Percentiles rank a stretch among this genome's conserved stretches.
Conservation (phyloP, 2,888 invertebrate species). For the Mesorhabditis belari region DNA sequence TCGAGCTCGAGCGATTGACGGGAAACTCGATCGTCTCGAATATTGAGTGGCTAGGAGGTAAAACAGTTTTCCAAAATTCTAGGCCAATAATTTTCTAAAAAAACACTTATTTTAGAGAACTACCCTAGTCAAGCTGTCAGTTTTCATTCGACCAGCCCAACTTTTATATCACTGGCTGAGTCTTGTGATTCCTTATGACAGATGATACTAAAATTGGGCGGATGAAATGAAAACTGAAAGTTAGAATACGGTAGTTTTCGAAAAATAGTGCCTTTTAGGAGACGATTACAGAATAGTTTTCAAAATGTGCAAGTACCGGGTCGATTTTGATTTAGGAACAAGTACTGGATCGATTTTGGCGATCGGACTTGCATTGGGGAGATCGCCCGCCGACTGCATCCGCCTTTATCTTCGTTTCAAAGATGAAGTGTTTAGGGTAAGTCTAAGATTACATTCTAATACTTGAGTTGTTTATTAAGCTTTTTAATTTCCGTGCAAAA, state of each 20-base stretch:
- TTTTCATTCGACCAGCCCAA: constrained; percentile 93
- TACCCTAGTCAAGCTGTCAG: too few relatives aligned
- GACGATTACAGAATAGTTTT: too few relatives aligned
- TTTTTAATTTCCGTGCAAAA: constrained; percentile 51
- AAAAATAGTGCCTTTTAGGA: too few relatives aligned
- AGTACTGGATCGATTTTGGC: constrained; percentile 84
- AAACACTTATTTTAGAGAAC: too few relatives aligned
- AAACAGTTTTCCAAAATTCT: background rate
- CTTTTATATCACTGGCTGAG: too few relatives aligned
- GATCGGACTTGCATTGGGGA: constrained; percentile 68
- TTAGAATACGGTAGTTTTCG: too few relatives aligned
- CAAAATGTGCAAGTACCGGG: too few relatives aligned
- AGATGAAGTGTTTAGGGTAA: constrained; percentile 52
- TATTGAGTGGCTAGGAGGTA: constrained; percentile 89
- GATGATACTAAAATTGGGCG: too few relatives aligned
- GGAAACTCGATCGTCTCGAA: constrained; percentile 66
- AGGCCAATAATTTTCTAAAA: too few relatives aligned
- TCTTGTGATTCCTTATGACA: too few relatives aligned
- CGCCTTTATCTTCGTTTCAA: constrained; percentile 89
- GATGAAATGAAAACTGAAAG: too few relatives aligned
- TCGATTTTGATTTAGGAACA: constrained; percentile 54
- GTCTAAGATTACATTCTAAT: too few relatives aligned
- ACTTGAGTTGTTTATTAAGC: constrained; percentile 36
- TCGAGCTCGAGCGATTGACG: constrained; percentile 26
- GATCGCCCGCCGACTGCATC: constrained; percentile 68